Evolutionary conservation across 2,113 vertebrate genomes (phyloP), one percentile per base, ranked within the genome.

Genomic region (Xerus inauris): DNA sequence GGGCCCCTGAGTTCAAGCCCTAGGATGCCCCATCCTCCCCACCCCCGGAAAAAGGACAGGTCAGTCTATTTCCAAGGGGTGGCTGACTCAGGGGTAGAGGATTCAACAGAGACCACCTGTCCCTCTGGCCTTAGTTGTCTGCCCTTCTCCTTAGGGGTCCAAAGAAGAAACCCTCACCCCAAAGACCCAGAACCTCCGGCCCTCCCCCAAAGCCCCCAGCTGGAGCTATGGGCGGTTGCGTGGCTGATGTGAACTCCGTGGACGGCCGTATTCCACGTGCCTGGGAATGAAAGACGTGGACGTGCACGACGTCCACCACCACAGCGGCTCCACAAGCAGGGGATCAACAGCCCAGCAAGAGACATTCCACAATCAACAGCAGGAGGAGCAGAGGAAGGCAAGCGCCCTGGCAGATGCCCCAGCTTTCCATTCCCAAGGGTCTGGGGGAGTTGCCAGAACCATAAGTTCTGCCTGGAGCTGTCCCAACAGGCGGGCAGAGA

Each of bases 331-430:
- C 97, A 97, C 96, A 80, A 96, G 93, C 97, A 79, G 94, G 85
- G 93, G 97, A 98, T 98, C 98, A 92, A 97, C 97, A 97, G 97
- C 93, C 83, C 35, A 89, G 79, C 87, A 40, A 88, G 64, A 95
- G 94, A 87, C 95, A 42, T 89, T 95, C 96, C 5, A 1, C 96
- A 97, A 96, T 96, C 97, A 91, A 96, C 94, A 80, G 84, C 94
- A 96, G 89, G 82, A 0, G 49, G n/a, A n/a, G n/a, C n/a, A n/a
- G n/a, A n/a, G n/a, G n/a, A n/a, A n/a, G n/a, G 35, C 81, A 69
- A 49, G 30, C 49, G 14, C 77, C 89, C 85, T 77, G 69, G n/a
- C 95, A 83, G 91, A 91, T 89, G 91, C 82, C 11, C 67, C 24
- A 42, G 97, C n/a, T 69, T 62, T 65, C 6, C 7, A 32, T 86